Evolutionary conservation across 2,113 vertebrate species (phyloP), one percentile per base, ranked within the genome.

Genomic region (Labrus mixtus): DNA sequence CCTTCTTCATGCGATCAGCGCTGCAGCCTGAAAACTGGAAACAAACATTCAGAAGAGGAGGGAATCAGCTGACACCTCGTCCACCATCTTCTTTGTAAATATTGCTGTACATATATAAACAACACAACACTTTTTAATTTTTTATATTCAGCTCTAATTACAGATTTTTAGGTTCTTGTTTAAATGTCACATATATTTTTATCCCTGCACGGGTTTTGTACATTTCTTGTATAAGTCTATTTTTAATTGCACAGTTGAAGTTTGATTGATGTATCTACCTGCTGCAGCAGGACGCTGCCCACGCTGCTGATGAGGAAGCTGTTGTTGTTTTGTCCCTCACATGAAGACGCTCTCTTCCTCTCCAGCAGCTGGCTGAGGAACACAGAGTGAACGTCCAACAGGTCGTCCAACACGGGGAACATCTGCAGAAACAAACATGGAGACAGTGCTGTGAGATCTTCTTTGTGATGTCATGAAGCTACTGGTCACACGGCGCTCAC

Each of bases 361-460:
- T 97, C 96, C 84, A 98, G 90, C 73, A 98, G 95, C 29, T 92
- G 78, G 68, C 94, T 94, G 67, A 98, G 93, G 91, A 98, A 96
- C 33, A 95, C 93, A 63, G 94, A 95, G 86, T 98, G 97, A 25
- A 96, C 95, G 1, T 95, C 94, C 82, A 97, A 81, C 46, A 98
- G 90, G 61, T 96, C 95, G 3, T 97, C 97, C 90, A 98, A 65
- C 73, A 96, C 93, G 6, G 97, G 97, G 73, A 98, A 98, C 51
- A 98, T 92, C 88, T 90, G 41, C 6, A 65, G 37, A 16, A 46
- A 16, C 12, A 16, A 1, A 48, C 16, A 46, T 16, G 13, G 6
- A 43, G 2, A 12, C 41, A 13, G 13, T 45, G 15, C 4, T 15
- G 2, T 45, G 15, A 5, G 15, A 45, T 15, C 15, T 5, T 48